Base-by-base conservation (phyloP, 2,113 vertebrate species). In the Triplophysa siluroides region DNA sequence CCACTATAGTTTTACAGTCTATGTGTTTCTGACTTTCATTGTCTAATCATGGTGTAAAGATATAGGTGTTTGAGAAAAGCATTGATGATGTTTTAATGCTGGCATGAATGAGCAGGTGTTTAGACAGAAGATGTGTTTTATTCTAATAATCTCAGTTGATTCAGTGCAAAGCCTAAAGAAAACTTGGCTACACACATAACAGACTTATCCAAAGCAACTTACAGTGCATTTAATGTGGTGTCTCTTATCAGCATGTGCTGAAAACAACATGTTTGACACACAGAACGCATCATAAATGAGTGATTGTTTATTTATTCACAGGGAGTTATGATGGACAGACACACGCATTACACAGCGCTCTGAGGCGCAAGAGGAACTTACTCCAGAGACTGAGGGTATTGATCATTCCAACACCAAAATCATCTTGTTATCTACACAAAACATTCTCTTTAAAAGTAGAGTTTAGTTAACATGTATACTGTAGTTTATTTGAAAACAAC, bases 381-480 rank as follows among this genome's bases (percentile, higher is more conserved):
- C 88, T 95, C 60, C 93, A 90, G 80, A 92, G 87, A 78, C 92
- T 97, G 12, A 85, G 86, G 92, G 96, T 88, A 74, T 58, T 14
- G 18, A 29, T 54, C 16, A 38, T 38, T 18, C 14, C 23, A 14
- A 24, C 11, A 43, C 21, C 24, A 83, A 62, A 23, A 26, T 67
- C 52, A 1, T n/a, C 1, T 8, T 56, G 23, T 79, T 38, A 12
- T 23, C 62, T 33, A 65, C 18, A 45, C 8, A 45, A 45, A 45
- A 45, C 23, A 47, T 52, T 18, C 10, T 29, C 26, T 2, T 2
- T 29, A 29, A 2, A 6, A 33, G 29, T 2, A 5, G 4, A 70
- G 23, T n/a, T 54, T 24, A 71, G 52, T 13, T 10, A 69, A 52
- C 1, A 29, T 29, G 29, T 29, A 29, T 29, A 29, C 29, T 29